Evolutionary conservation across 1,140 invertebrate genomes (phyloP).

Genomic region (Bombus superbus): DNA sequence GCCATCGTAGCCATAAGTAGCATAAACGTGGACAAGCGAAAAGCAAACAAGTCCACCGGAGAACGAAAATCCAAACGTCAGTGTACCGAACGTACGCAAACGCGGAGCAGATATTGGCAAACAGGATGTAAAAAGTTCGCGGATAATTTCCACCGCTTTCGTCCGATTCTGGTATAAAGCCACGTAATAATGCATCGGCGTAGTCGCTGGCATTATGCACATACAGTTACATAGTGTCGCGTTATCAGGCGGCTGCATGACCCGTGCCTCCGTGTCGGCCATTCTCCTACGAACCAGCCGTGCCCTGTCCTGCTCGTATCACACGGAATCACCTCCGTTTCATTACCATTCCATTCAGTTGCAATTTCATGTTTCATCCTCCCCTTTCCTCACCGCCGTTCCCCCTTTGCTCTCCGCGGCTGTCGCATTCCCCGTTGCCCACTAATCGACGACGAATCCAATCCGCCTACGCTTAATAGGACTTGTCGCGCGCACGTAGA

Average conservation of each 20-base stretch:
- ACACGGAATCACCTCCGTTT: constrained; percentile 62
- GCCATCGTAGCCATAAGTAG: background rate
- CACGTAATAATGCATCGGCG: background rate
- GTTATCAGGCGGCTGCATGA: constrained; percentile 48
- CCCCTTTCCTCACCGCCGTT: background rate
- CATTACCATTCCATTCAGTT: constrained; percentile 67
- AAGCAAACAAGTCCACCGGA: too few relatives aligned
- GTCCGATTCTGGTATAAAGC: background rate
- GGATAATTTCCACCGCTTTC: constrained; percentile 7
- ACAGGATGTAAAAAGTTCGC: background rate
- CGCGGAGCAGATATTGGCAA: background rate
- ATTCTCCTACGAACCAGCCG: constrained; percentile 32
- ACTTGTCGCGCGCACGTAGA: background rate
- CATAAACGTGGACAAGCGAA: background rate
- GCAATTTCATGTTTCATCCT: constrained; percentile 68
- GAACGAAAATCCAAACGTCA: background rate
- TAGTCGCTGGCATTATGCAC: constrained; percentile 24
- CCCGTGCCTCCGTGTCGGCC: background rate
- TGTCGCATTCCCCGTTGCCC: background rate
- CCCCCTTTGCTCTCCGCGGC: background rate
- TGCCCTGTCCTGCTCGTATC: constrained; percentile 49
- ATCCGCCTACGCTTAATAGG: constrained; percentile 50
- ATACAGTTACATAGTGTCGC: constrained; percentile 18
- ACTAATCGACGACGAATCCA: constrained; percentile 45
- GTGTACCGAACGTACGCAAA: background rate